Percentiles rank a stretch among this genome's conserved stretches.
These are phyloP conservation scores for Euthynnus affinis DNA, from an alignment of 2,797 vertebrate species.

Conservation along the genomic window DNA sequence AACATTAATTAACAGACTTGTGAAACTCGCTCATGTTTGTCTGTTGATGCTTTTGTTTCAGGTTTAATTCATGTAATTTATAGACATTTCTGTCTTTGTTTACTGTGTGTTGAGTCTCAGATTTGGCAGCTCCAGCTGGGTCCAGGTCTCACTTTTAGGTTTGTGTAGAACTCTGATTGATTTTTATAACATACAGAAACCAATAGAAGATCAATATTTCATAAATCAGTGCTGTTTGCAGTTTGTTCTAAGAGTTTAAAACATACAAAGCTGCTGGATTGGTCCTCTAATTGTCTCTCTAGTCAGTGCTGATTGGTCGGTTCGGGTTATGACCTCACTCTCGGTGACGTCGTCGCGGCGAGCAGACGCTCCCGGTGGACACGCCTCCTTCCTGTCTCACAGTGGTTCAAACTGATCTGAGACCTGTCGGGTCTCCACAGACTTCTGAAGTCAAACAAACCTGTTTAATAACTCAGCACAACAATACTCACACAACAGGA, in stretches of 20 bases:
- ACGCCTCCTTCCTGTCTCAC: slow-evolving; percentile 59
- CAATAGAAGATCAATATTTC: not conserved
- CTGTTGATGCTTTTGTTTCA: no score
- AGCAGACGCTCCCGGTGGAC: slow-evolving; percentile 53
- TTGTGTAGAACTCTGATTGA: not conserved
- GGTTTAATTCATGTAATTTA: no score
- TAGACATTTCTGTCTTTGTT: no score
- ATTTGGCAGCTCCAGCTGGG: no score
- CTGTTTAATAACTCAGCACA: slow-evolving; percentile 13
- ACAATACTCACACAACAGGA: slow-evolving; percentile 38
- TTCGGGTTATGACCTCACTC: not conserved
- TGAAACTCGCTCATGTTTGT: no score
- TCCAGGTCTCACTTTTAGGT: no score
- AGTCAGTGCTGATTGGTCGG: not conserved
- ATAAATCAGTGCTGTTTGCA: no score
- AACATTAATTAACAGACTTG: not conserved
- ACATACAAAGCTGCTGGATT: not conserved
- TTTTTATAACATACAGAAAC: not conserved
- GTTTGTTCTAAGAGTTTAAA: not conserved
- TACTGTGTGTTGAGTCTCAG: no score
- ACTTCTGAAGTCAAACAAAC: slow-evolving; percentile 50
- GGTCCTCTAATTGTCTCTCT: not conserved
- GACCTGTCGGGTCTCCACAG: slow-evolving; percentile 45
- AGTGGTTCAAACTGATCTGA: slow-evolving; percentile 70
- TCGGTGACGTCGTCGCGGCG: not conserved